Evolutionary conservation across 2,113 vertebrate genomes (phyloP), one percentile per base, ranked within the genome.

Genomic region (Pangasianodon hypophthalmus): DNA sequence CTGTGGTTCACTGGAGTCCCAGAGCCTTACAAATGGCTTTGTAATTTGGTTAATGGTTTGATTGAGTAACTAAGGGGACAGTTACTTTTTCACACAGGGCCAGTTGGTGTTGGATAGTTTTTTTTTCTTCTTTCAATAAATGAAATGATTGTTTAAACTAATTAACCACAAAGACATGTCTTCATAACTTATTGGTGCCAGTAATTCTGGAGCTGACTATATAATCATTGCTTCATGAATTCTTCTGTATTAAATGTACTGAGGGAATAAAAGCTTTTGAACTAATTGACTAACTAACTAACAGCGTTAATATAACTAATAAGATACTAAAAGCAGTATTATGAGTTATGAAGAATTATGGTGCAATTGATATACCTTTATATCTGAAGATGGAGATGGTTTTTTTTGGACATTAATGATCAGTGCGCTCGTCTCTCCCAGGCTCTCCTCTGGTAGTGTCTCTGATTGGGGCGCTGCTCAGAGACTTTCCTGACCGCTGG

Each of bases 381-480:
- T 60, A 24, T 60, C 21, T 60, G 21, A 24, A 60, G 21, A 24
- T 24, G 58, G 21, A 26, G 58, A 21, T 0, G 1, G 26, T 1
- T 19, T 6, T 71, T 71, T 71, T 46, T 50, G 4, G 46, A 80
- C 9, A 2, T 77, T 50, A 80, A 16, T 16, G 13, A 2, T 80
- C 6, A 81, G 21, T 85, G 85, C 44, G 50, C n/a, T 69, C 82
- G 3, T 58, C 29, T 56, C 54, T 85, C 83, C 69, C 89, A 99
- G 98, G 98, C 90, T 99, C 97, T 73, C 98, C 98, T 92, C 96
- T 99, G 86, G 98, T 99, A 62, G 97, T 99, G 84, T 98, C 98
- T 84, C 94, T 99, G 93, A 98, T 99, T 58, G 98, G 98, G 21
- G 98, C 98, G 0, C 95, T 99, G 69, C 95, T 99, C 56, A 94